Percentiles rank a stretch among this genome's conserved stretches.
Conservation (phyloP, 2,113 vertebrate species). For the Macquaria ambigua region DNA sequence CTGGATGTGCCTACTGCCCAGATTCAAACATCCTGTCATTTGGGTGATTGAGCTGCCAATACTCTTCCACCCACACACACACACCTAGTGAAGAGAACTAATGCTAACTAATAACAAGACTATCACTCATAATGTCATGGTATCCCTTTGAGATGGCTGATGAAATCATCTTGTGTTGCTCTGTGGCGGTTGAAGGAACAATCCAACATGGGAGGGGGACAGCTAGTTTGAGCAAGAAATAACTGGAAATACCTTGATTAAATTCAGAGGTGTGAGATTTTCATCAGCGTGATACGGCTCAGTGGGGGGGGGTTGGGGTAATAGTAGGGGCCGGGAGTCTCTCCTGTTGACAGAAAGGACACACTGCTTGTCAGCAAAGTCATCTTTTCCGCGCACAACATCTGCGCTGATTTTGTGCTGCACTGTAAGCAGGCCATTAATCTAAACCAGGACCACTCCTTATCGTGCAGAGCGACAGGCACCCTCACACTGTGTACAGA, state of each 20-base stretch:
- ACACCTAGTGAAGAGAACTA: constrained; percentile 23
- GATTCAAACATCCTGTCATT: constrained; percentile 42
- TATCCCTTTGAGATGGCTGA: constrained; percentile 50
- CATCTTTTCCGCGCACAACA: constrained; percentile 75
- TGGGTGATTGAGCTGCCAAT: constrained; percentile 61
- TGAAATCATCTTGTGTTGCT: constrained; percentile 43
- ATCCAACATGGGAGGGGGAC: neutral
- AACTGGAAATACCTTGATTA: constrained; percentile 72
- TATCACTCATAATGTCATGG: constrained; percentile 56
- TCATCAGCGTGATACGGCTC: constrained; percentile 69
- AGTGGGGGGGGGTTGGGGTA: constrained; percentile 62
- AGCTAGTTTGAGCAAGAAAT: constrained; percentile 54
- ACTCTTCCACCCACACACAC: constrained; percentile 16
- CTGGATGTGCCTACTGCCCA: constrained; percentile 37
- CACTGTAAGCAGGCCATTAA: constrained; percentile 78
- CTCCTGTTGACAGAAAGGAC: constrained; percentile 74
- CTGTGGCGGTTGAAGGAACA: constrained; percentile 40
- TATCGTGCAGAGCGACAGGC: constrained; percentile 69
- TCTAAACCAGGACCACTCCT: constrained; percentile 70
- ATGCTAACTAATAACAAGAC: constrained; percentile 58
- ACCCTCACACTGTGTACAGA: constrained; percentile 54
- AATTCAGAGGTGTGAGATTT: constrained; percentile 76
- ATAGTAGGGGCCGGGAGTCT: constrained; percentile 51
- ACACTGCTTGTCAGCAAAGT: constrained; percentile 83
- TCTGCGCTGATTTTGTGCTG: constrained; percentile 67